A percentile compares a stretch with the other conserved stretches of the same genome.
These are phyloP conservation scores for Scaptomyza parva DNA, from an alignment of 2,888 invertebrate species.

Conservation along the genomic window DNA sequence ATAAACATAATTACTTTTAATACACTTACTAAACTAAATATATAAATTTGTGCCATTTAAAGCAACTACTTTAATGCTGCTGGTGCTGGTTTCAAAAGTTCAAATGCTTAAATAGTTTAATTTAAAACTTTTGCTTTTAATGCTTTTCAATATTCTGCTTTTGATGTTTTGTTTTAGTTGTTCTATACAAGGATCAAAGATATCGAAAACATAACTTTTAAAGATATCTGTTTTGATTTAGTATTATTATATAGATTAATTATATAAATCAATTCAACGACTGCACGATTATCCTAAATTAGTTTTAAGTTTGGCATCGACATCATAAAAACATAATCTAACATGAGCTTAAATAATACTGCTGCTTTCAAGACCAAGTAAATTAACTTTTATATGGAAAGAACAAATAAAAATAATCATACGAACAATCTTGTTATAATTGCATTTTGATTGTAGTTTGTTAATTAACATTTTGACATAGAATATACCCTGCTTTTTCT, in stretches of 20 bases:
- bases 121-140: slow-evolving; percentile 19
- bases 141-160: neutral
- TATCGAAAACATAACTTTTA: slow-evolving; percentile 20
- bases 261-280: slow-evolving; percentile 35
- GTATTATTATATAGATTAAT: slow-evolving; percentile 17
- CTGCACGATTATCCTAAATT: slow-evolving; percentile 50
- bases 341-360: slow-evolving; percentile 5
- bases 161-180: too few species aligned
- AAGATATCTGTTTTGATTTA: slow-evolving; percentile 20
- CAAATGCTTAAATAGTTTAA: slow-evolving; percentile 31
- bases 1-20: slow-evolving; percentile 14
- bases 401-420: slow-evolving; percentile 65
- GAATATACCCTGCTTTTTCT: slow-evolving; percentile 14
- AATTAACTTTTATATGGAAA: slow-evolving; percentile 31
- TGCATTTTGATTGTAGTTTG: slow-evolving; percentile 69
- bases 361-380: slow-evolving; percentile 39
- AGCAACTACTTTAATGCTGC: slow-evolving; percentile 5
- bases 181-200: too few species aligned
- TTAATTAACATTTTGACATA: slow-evolving; percentile 18
- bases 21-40: slow-evolving; percentile 30
- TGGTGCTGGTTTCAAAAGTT: slow-evolving; percentile 8
- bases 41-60: slow-evolving; percentile 44
- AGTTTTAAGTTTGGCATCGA: slow-evolving; percentile 48
- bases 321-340: slow-evolving; percentile 32
- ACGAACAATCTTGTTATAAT: slow-evolving; percentile 56